Conservation (phyloP, 2,113 vertebrate genomes). For the Strix aluco region DNA sequence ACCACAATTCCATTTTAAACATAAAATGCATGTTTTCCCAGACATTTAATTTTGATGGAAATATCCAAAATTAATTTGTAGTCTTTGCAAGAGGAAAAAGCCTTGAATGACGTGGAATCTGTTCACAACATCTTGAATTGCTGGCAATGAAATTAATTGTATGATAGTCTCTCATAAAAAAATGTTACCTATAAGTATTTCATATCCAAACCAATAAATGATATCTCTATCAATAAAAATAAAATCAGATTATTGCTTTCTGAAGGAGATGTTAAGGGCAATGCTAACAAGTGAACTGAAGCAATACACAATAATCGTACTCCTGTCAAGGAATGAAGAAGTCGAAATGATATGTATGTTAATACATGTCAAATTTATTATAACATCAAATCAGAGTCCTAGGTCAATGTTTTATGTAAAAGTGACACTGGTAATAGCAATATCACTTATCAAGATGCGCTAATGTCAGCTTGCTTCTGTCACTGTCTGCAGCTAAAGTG, state of each 20-base stretch:
- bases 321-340: neutral
- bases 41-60: neutral
- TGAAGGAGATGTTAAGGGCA: neutral
- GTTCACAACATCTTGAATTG: neutral
- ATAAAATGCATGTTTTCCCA: neutral
- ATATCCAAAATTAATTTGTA: neutral
- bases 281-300: neutral
- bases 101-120: neutral
- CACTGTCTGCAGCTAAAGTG: conserved; percentile 5
- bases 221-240: neutral
- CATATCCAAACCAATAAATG: neutral
- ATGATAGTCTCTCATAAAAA: neutral
- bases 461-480: conserved; percentile 37
- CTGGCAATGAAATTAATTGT: neutral
- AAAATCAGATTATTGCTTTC: neutral
- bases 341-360: neutral
- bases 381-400: conserved; percentile 5
- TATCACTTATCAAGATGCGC: conserved; percentile 1
- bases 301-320: neutral
- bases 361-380: conserved; percentile 32
- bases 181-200: neutral
- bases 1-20: neutral
- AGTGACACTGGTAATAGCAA: conserved; percentile 7
- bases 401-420: conserved; percentile 21
- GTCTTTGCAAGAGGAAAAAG: neutral